Conservation (phyloP, 2,888 invertebrate species). For the Chalcis sispes region DNA sequence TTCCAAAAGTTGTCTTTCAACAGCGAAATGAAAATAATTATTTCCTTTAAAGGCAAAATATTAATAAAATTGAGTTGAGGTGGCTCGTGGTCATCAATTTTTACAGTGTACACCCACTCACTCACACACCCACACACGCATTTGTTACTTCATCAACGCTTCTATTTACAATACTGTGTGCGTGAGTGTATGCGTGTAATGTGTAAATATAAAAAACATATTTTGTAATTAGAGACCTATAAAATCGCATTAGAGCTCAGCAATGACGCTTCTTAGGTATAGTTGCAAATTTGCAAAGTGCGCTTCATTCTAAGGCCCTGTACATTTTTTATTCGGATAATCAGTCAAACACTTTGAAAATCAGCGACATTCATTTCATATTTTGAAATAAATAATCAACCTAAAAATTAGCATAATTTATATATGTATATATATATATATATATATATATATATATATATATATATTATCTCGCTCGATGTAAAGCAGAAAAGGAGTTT, state of each 20-base stretch:
- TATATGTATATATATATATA: too few species aligned
- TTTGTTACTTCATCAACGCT: slow-evolving; percentile 21
- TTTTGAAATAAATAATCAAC: slow-evolving; percentile 25
- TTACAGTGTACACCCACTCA: too few species aligned
- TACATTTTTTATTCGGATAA: slow-evolving; percentile 15
- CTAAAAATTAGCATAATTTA: slow-evolving; percentile 33
- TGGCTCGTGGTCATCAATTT: too few species aligned
- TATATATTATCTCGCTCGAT: slow-evolving; percentile 51
- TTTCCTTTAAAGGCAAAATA: too few species aligned
- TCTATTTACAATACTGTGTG: slow-evolving; percentile 43
- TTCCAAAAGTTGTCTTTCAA: too few species aligned
- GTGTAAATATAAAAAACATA: slow-evolving; percentile 23
- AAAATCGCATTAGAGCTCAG: slow-evolving; percentile 29
- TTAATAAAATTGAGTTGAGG: too few species aligned
- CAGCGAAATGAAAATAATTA: too few species aligned
- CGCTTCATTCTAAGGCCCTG: slow-evolving; percentile 17
- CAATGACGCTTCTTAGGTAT: slow-evolving; percentile 28
- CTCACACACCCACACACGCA: too few species aligned
- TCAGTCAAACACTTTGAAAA: slow-evolving; percentile 37
- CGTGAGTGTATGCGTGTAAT: too few species aligned
- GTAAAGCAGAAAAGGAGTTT: slow-evolving; percentile 54
- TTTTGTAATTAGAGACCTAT: slow-evolving; percentile 7
- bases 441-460: slow-evolving; percentile 21
- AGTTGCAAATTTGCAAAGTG: slow-evolving; percentile 8
- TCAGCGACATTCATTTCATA: slow-evolving; percentile 28